Evolutionary conservation across 2,797 vertebrate species (phyloP), one percentile per base, ranked within the genome.

Genomic region (Gymnodraco acuticeps): DNA sequence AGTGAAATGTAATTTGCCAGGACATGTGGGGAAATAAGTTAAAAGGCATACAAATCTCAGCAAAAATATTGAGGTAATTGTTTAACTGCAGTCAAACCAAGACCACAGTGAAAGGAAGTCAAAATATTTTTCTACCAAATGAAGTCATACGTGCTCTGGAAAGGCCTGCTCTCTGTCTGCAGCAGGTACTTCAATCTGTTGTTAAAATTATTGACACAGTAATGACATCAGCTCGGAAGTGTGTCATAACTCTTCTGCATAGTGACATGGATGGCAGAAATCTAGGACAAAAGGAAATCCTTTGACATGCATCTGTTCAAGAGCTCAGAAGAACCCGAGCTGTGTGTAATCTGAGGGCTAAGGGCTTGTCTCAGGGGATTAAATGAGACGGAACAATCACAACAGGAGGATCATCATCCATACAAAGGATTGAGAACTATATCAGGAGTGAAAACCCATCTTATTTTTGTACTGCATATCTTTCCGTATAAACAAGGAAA

Each of bases 271-370:
- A 81, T 78, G 83, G 78, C 70, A 83, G 69, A 88, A 79, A 83
- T 63, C 61, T 76, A 56, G 79, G 80, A 87, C 62, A 5, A 70
- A 71, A 79, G 87, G 89, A 94, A 92, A 88, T 90, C 90, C 82
- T 89, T 72, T 56, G 71, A 84, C 77, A 86, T 59, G 52, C 84
- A 80, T 91, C 86, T 91, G 89, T 64, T 84, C 31, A 80, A 80
- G 27, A 83, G 81, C 72, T 93, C 81, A 83, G 68, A 73, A 83
- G 68, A 73, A 38, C 41, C 42, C 4, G 45, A 75, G 59, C 69
- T 77, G 64, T 46, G 46, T 65, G 67, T 73, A 67, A 83, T 78
- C 74, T 53, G 47, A 69, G 66, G 55, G 51, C 43, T 46, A 58
- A 54, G n/a, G 68, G 62, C 27, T 31, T 71, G 33, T 77, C 71